A percentile compares a stretch with the other conserved stretches of the same genome.
phyloP scores from a whole-genome alignment of 2,888 invertebrate genomes.

The Cantharis lateralis region DNA sequence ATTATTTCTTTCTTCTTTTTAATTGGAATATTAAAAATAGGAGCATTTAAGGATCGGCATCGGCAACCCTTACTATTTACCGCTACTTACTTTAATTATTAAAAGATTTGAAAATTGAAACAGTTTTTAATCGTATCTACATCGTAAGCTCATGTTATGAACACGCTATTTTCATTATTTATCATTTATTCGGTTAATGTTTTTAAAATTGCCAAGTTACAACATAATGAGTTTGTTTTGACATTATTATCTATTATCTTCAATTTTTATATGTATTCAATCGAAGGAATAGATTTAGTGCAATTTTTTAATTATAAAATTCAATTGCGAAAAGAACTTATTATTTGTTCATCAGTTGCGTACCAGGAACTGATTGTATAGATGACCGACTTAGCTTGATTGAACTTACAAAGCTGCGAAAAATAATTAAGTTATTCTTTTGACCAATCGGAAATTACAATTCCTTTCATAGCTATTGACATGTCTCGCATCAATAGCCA shows the following conservation, averaged over 20 bases:
- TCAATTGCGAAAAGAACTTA: background rate
- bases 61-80: background rate
- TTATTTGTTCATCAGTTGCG: background rate
- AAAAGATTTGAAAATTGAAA: background rate
- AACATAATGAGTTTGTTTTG: background rate
- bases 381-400: background rate
- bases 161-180: background rate
- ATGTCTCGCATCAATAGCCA: no score
- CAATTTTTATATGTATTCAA: background rate
- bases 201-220: background rate
- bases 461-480: background rate
- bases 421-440: background rate
- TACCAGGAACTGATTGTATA: background rate
- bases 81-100: background rate
- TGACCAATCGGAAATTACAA: background rate
- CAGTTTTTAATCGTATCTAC: background rate
- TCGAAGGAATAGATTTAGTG: background rate
- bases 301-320: background rate
- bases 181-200: background rate
- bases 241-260: background rate
- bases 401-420: background rate
- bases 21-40: background rate
- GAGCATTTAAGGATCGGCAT: background rate
- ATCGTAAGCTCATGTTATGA: background rate
- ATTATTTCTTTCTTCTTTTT: background rate